Conservation (phyloP, 2,888 invertebrate genomes). For the Amblyjoppa fuscipennis region DNA sequence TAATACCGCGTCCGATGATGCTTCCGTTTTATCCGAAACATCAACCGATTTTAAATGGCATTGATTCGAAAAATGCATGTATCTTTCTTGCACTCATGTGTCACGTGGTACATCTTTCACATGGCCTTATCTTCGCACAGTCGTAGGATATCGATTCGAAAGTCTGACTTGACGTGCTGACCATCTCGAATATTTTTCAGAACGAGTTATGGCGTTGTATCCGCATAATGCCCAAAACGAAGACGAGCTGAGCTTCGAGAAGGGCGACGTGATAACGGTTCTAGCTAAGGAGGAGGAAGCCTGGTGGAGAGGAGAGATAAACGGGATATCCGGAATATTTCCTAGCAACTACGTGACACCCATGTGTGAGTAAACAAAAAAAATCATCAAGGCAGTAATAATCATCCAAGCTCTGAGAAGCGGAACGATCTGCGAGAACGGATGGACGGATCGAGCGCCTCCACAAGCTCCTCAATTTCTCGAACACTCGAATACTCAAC, state of each 20-base stretch:
- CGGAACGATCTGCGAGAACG: slow-evolving; percentile 65
- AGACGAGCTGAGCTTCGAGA: slow-evolving; percentile 97
- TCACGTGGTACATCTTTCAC: too few relatives aligned
- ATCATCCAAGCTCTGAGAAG: slow-evolving; percentile 51
- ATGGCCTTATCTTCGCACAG: background rate
- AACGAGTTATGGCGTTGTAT: slow-evolving; percentile 96
- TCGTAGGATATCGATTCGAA: background rate
- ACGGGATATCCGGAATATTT: slow-evolving; percentile 95
- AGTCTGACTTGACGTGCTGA: slow-evolving; percentile 8
- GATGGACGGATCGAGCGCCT: slow-evolving; percentile 74
- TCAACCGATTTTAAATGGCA: too few relatives aligned
- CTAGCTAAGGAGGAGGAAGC: slow-evolving; percentile 97
- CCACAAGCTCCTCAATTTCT: background rate
- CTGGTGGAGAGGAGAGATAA: slow-evolving; percentile 98
- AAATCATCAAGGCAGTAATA: slow-evolving; percentile 38
- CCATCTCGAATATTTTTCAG: slow-evolving; percentile 83
- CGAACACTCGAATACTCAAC: background rate
- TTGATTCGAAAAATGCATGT: too few relatives aligned
- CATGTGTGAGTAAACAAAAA: slow-evolving; percentile 87
- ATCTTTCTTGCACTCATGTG: too few relatives aligned
- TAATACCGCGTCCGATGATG: too few relatives aligned
- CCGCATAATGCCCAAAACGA: slow-evolving; percentile 97
- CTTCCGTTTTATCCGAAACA: too few relatives aligned
- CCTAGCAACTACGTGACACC: slow-evolving; percentile 98
- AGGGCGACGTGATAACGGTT: slow-evolving; percentile 96